Evolutionary conservation across 1,140 invertebrate species (phyloP), one percentile per base, ranked within the genome.

Genomic region (Polypedilum vanderplanki): DNA sequence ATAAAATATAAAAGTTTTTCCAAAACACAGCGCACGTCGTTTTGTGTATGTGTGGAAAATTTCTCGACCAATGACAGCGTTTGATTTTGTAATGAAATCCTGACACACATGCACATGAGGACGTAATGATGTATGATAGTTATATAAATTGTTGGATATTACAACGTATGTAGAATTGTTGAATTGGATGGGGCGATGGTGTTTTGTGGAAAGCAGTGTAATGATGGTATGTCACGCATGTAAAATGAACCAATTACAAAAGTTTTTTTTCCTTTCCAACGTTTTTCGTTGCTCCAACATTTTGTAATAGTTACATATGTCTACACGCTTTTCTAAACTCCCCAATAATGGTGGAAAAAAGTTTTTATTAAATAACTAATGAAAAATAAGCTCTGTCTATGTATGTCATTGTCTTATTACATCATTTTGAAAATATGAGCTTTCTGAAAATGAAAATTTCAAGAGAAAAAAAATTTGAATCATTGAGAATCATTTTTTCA

Each of bases 91-190:
- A 70, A 70, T 70, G 7, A 70, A 70, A 70, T 70, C 10, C 65
- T 70, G 65, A 70, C 65, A 70, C 65, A 70, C 65, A 70, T 22
- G 65, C 65, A 70, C 65, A 70, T 20, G 18, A 70, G 65, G 65
- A 70, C 65, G 20, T 70, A 20, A 22, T n/a, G n/a, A n/a, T n/a
- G n/a, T n/a, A 70, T 22, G 17, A 70, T 70, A 18, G 17, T 70
- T 70, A 70, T 70, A 70, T 70, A 70, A 70, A 70, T 70, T 70
- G 20, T 22, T 70, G 65, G 65, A 70, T 70, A 70, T 70, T 70
- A 70, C 65, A 70, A 57, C n/a, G 46, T 46, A 46, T 46, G 41
- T 57, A 57, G 12, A 12, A 57, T 15, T 57, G 46, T n/a, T 57
- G 46, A 57, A 57, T 33, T 57, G 46, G 46, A 57, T 57, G 46